phyloP scores from a whole-genome alignment of 2,113 vertebrate genomes.

The Peromyscus californicus region DNA sequence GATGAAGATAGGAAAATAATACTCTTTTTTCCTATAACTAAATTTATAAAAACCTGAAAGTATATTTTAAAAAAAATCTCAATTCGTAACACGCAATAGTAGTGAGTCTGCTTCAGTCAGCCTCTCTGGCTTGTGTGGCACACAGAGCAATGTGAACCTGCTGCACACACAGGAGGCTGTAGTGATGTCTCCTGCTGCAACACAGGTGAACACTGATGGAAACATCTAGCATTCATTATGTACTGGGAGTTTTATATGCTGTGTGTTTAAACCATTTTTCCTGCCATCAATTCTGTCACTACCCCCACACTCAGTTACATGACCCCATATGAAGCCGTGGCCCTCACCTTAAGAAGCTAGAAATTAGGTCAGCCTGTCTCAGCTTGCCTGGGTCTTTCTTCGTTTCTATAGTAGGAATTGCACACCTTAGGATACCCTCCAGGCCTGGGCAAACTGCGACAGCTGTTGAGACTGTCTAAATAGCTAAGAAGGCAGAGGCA shows the following conservation, averaged over 20 bases:
- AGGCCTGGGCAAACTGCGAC: background rate
- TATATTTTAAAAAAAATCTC: background rate
- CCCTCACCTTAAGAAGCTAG: background rate
- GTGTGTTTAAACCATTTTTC: background rate
- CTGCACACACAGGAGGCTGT: background rate
- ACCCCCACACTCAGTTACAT: background rate
- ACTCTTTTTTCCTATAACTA: background rate
- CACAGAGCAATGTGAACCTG: background rate
- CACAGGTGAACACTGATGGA: no score
- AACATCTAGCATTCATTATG: background rate
- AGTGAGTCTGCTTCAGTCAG: background rate
- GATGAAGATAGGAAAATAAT: background rate
- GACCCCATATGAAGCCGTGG: background rate
- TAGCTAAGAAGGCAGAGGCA: background rate
- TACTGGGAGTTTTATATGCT: background rate
- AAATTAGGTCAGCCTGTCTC: background rate
- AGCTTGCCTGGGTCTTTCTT: background rate
- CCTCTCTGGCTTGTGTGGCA: background rate
- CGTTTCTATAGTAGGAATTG: background rate
- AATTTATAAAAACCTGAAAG: background rate
- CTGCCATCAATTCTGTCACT: background rate
- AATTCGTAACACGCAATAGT: background rate
- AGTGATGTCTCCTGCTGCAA: background rate
- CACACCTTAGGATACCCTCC: background rate
- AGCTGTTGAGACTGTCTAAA: background rate